Conservation (phyloP, 2,888 invertebrate species). For the Chalcosyrphus nemorum region DNA sequence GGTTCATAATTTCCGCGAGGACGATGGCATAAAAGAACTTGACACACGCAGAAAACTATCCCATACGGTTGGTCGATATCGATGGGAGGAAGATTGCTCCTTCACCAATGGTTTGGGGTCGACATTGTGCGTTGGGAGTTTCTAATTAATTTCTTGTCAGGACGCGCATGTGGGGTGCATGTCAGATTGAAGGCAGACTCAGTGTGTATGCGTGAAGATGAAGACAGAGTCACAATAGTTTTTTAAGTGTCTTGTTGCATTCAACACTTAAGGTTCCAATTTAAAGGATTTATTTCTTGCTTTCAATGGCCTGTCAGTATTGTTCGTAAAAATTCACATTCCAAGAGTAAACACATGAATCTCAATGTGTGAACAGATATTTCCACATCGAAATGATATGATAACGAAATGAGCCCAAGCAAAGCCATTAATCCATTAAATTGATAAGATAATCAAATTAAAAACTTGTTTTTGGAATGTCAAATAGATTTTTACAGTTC, state of each 20-base stretch:
- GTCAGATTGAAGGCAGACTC: background rate
- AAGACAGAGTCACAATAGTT: too few species aligned
- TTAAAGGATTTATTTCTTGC: too few species aligned
- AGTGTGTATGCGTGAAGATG: too few species aligned
- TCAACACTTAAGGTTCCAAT: too few species aligned
- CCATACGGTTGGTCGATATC: constrained; percentile 14
- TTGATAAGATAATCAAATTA: background rate
- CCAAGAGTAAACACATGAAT: too few species aligned
- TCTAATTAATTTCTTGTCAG: constrained; percentile 65
- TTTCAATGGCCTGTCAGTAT: too few species aligned
- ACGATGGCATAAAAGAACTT: constrained; percentile 28
- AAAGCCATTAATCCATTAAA: background rate
- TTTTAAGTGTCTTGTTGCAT: too few species aligned
- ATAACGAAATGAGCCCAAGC: background rate
- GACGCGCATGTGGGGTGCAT: constrained; percentile 2
- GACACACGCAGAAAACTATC: constrained; percentile 70
- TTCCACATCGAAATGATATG: too few species aligned
- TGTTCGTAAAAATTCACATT: too few species aligned
- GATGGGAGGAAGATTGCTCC: background rate
- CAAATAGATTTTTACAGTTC: background rate
- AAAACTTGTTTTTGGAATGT: background rate
- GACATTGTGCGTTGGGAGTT: constrained; percentile 53
- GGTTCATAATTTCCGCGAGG: constrained; percentile 64
- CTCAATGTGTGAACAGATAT: too few species aligned
- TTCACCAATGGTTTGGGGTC: background rate